Evolutionary conservation across 2,888 invertebrate genomes (phyloP).

Genomic region (Diaprepes abbreviatus): DNA sequence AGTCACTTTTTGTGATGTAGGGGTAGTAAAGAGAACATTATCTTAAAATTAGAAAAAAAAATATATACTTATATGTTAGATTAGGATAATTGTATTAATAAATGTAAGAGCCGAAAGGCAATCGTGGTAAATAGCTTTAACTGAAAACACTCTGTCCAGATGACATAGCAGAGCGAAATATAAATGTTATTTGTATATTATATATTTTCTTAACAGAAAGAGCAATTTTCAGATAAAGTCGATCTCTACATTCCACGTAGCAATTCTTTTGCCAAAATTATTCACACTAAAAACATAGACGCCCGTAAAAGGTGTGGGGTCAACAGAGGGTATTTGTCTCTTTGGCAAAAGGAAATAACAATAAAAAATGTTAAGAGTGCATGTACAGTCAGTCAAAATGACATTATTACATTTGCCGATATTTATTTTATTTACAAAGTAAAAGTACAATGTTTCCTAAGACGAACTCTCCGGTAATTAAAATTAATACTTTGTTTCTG

Average conservation of each 20-base stretch:
- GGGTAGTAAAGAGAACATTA: slow-evolving; percentile 14
- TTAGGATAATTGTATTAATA: slow-evolving; percentile 20
- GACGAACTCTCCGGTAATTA: no score
- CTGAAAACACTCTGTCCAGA: slow-evolving; percentile 34
- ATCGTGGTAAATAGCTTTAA: slow-evolving; percentile 35
- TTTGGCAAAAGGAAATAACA: no score
- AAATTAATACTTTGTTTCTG: no score
- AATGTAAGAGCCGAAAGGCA: slow-evolving; percentile 23
- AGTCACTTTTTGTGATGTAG: slow-evolving; percentile 33
- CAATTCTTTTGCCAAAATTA: slow-evolving; percentile 14
- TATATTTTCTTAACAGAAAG: slow-evolving; percentile 30
- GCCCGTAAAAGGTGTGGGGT: no score
- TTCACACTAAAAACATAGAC: neutral
- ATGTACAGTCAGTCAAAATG: no score
- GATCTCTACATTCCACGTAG: slow-evolving; percentile 31
- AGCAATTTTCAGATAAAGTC: slow-evolving; percentile 24
- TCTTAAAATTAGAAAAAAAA: slow-evolving; percentile 25
- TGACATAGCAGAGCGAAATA: slow-evolving; percentile 31
- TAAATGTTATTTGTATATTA: slow-evolving; percentile 30
- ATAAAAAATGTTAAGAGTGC: no score
- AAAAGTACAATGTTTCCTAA: no score
- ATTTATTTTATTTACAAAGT: no score
- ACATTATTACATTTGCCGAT: no score
- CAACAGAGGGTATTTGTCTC: no score
- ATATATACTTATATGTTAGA: slow-evolving; percentile 14